Evolutionary conservation across 2,888 invertebrate species (phyloP).

Genomic region (Copidosoma aretas): DNA sequence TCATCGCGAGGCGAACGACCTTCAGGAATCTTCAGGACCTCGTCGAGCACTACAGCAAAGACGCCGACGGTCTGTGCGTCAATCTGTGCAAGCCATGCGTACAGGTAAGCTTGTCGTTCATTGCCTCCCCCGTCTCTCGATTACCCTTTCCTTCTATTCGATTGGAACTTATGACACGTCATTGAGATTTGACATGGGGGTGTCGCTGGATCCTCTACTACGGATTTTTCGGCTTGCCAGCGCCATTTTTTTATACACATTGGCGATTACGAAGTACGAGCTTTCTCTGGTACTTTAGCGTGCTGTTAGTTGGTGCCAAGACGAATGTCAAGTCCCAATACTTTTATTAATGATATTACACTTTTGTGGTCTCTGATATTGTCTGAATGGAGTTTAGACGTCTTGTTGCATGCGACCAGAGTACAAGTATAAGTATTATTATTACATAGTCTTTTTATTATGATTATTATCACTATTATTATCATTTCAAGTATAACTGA

Average conservation of each 20-base stretch:
- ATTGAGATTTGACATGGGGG: too few species aligned
- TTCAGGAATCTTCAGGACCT: conserved; percentile 97
- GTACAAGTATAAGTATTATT: too few species aligned
- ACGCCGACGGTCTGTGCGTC: conserved; percentile 98
- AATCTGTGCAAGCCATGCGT: conserved; percentile 94
- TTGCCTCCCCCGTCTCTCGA: neutral
- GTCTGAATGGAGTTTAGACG: conserved; percentile 59
- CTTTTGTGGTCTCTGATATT: conserved; percentile 41
- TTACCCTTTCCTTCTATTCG: neutral
- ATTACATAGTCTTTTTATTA: too few species aligned
- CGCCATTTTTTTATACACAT: too few species aligned
- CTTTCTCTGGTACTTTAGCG: too few species aligned
- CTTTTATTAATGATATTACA: conserved; percentile 13
- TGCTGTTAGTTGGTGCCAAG: too few species aligned
- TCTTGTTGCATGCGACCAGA: conserved; percentile 51
- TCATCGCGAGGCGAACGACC: conserved; percentile 96
- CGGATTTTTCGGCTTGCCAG: too few species aligned
- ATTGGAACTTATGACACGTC: too few species aligned
- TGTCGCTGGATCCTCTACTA: too few species aligned
- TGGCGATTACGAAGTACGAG: too few species aligned
- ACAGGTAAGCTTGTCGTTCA: conserved; percentile 64
- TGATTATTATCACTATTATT: too few species aligned
- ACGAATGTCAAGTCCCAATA: neutral
- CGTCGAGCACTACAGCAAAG: conserved; percentile 96
- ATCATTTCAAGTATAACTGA: too few species aligned